phyloP scores from a whole-genome alignment of 2,113 vertebrate genomes.

The Scartelaos histophorus region DNA sequence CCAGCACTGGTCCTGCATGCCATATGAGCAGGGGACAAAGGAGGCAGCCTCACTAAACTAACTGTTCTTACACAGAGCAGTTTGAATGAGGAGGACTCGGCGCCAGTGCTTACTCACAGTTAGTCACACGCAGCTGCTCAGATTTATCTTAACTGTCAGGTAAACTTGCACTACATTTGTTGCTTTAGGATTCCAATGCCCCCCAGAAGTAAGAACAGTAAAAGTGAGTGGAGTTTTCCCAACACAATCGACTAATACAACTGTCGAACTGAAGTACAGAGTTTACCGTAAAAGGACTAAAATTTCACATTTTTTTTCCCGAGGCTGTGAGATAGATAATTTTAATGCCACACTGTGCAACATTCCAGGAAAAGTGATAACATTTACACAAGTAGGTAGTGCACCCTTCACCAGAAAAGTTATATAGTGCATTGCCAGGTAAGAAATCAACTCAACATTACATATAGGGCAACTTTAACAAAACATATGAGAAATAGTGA shows the following conservation, averaged over 20 bases:
- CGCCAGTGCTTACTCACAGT: conserved; percentile 13
- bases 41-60: conserved; percentile 14
- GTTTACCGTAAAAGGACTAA: background rate
- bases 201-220: background rate
- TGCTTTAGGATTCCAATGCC: background rate
- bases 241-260: background rate
- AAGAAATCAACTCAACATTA: too few relatives aligned
- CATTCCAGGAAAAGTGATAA: too few relatives aligned
- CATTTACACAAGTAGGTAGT: too few relatives aligned
- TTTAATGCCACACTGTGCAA: too few relatives aligned
- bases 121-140: conserved; percentile 45
- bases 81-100: background rate
- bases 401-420: too few relatives aligned
- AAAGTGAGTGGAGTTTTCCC: background rate
- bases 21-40: conserved; percentile 26
- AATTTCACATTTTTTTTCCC: background rate
- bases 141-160: conserved; percentile 15
- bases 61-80: conserved; percentile 32
- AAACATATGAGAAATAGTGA: too few relatives aligned
- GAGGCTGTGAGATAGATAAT: too few relatives aligned
- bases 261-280: background rate
- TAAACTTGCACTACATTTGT: background rate
- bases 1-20: conserved; percentile 4
- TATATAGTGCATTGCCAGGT: too few relatives aligned
- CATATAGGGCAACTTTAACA: too few relatives aligned